Evolutionary conservation across 2,888 invertebrate genomes (phyloP), one percentile per base, ranked within the genome.

Genomic region (Pogonocherus hispidulus): DNA sequence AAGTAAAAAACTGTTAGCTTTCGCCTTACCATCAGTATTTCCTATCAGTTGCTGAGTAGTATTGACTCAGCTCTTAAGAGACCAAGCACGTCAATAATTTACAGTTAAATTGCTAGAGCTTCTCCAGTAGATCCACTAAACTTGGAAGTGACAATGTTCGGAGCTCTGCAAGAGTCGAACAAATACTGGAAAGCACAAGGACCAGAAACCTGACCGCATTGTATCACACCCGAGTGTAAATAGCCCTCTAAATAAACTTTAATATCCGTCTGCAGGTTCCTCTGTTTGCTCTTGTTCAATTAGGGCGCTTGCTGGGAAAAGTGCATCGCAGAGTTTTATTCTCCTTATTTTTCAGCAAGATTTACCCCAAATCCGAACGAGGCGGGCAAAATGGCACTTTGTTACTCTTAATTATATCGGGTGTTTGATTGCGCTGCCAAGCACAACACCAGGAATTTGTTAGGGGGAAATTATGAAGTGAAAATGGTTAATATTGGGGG

Each of bases 201-300:
- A 27, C 27, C 18, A 19, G 22, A 47, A 47, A 56, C 35, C 55
- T 47, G 22, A 23, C 49, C 55, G 49, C 6, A 23, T 49, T 64
- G 46, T 47, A 54, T 46, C 54, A 55, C 35, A 64, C 35, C 56
- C 20, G 32, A 14, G 60, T 46, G 66, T 60, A 60, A 57, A 63
- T 63, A 63, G 56, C 47, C 63, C 64, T 55, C 63, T 22, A 22
- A 67, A 57, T 51, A 46, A 67, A 67, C 57, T 67, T 57, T 49
- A 63, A 67, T 54, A 63, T 63, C 56, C 57, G 62, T 56, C 35
- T 35, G 46, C 55, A 54, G 37, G 51, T 63, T 67, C 49, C 35
- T 57, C 62, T 52, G 52, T 57, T 63, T 67, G 63, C 63, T 63
- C 56, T 56, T 52, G 37, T 67, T 35, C 56, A 63, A 63, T 57